Evolutionary conservation across 2,113 vertebrate species (phyloP).

Genomic region (Tetrax tetrax): DNA sequence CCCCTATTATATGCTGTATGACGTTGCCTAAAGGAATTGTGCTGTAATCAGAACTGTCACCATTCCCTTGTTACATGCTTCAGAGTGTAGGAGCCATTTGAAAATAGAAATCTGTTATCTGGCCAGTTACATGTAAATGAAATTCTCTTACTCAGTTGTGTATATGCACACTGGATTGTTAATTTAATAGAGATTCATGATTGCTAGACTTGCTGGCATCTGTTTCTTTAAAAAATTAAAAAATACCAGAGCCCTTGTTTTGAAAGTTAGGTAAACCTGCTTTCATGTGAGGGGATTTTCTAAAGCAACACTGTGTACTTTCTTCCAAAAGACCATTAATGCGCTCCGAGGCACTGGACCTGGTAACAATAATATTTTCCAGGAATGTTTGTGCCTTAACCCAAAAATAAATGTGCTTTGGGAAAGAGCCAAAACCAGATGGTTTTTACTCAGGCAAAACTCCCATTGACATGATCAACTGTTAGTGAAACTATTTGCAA

Average conservation of each 20-base stretch:
- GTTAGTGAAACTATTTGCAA: not conserved
- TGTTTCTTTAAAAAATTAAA: not conserved
- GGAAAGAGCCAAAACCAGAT: constrained; percentile 20
- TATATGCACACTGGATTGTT: not conserved
- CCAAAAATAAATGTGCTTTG: constrained; percentile 64
- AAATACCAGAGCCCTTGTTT: not conserved
- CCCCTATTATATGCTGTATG: not conserved
- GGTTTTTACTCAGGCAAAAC: not conserved
- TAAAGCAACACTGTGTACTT: constrained; percentile 53
- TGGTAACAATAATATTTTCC: constrained; percentile 60
- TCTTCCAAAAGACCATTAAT: constrained; percentile 12
- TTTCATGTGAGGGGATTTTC: constrained; percentile 30
- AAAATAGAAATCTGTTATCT: not conserved
- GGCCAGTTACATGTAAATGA: not conserved
- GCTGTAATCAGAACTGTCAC: not conserved
- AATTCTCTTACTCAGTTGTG: not conserved
- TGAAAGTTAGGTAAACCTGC: constrained; percentile 7
- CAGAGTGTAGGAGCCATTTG: not conserved
- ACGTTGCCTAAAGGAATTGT: not conserved
- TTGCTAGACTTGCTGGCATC: not conserved
- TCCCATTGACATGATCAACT: not conserved
- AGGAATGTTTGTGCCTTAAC: constrained; percentile 48
- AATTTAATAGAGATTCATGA: not conserved
- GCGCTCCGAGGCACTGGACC: not conserved
- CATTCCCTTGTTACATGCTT: not conserved